Conservation (phyloP, 1,140 invertebrate species). For the Cydia fagiglandana region DNA sequence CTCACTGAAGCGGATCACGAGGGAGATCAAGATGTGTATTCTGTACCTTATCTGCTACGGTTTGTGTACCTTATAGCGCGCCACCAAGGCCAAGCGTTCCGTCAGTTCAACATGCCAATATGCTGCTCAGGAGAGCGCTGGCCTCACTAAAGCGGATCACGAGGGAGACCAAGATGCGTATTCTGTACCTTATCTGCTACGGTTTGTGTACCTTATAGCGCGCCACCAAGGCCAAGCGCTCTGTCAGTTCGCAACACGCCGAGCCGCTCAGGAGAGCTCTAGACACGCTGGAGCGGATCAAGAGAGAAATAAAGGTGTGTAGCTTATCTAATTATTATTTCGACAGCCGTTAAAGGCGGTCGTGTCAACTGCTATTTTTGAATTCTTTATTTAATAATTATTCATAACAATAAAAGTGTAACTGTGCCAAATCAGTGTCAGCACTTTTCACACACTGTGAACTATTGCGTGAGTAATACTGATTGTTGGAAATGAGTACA, state of each 20-base stretch:
- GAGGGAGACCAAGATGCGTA: conserved; percentile 61
- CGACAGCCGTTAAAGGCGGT: too few species aligned
- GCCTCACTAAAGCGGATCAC: conserved; percentile 61
- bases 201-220: conserved; percentile 11
- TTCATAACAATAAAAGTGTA: too few species aligned
- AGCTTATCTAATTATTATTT: too few species aligned
- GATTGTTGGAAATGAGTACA: too few species aligned
- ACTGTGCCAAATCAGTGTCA: too few species aligned
- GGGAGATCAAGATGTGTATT: conserved; percentile 47
- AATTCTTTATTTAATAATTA: too few species aligned
- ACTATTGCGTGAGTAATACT: too few species aligned
- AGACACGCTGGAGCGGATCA: background rate
- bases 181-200: too few species aligned
- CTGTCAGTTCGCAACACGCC: background rate
- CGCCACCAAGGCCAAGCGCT: background rate
- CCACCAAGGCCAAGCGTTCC: background rate
- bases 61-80: conserved; percentile 27
- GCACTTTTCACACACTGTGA: too few species aligned
- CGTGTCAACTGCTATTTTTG: too few species aligned
- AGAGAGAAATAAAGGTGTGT: conserved; percentile 50
- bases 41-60: background rate
- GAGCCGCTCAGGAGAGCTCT: background rate
- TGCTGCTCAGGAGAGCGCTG: conserved; percentile 53
- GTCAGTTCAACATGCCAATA: conserved; percentile 35
- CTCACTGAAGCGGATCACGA: conserved; percentile 62